These are phyloP conservation scores for Aphelinus atriplicis DNA, from an alignment of 1,140 invertebrate genomes.

Conservation along the genomic window DNA sequence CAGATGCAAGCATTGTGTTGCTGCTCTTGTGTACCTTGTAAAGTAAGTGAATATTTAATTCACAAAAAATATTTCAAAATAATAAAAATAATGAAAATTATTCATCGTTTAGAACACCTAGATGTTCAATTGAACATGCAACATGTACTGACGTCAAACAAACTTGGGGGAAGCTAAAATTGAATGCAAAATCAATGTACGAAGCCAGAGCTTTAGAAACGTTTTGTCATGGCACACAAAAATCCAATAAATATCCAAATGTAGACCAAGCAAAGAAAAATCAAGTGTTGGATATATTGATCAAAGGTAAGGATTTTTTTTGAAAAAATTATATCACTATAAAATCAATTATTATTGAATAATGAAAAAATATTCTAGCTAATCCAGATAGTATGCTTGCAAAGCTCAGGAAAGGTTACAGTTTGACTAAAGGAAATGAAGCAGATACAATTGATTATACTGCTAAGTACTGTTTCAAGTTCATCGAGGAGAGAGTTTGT, in stretches of 20 bases:
- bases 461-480: neutral
- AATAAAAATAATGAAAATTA: constrained; percentile 5
- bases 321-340: neutral
- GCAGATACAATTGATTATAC: too few relatives aligned
- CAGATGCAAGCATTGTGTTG: constrained; percentile 34
- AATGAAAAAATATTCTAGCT: too few relatives aligned
- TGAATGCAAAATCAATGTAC: constrained; percentile 19
- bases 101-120: constrained; percentile 5
- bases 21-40: constrained; percentile 17
- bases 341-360: neutral
- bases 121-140: constrained; percentile 7
- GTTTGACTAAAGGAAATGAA: neutral
- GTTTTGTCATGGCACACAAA: constrained; percentile 28
- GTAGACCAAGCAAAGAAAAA: constrained; percentile 4
- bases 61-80: neutral
- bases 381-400: neutral
- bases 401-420: neutral
- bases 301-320: constrained; percentile 9
- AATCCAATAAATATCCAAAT: neutral
- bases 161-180: constrained; percentile 31
- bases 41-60: constrained; percentile 9
- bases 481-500: neutral
- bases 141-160: constrained; percentile 35
- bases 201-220: constrained; percentile 7
- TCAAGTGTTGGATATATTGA: constrained; percentile 1